Evolutionary conservation across 2,888 invertebrate genomes (phyloP).

Genomic region (Ethmia dodecea): DNA sequence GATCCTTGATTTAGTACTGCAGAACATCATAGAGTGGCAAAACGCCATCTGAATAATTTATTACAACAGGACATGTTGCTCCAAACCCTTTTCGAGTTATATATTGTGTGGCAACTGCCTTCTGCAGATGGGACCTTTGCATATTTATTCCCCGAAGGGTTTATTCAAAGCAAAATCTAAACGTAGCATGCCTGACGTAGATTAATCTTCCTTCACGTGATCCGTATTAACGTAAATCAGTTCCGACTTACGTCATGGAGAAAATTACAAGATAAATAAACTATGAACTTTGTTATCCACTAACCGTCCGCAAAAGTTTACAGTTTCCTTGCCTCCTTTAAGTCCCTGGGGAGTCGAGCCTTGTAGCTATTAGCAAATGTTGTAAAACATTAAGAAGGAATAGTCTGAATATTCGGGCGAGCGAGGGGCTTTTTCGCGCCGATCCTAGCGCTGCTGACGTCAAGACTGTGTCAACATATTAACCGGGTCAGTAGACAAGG

Average conservation of each 20-base stretch:
- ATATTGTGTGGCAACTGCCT: too few relatives aligned
- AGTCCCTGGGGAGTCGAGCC: neutral
- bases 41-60: constrained; percentile 5
- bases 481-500: constrained; percentile 68
- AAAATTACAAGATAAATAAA: constrained; percentile 13
- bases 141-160: constrained; percentile 2
- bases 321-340: constrained; percentile 2
- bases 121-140: neutral
- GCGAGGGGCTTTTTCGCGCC: constrained; percentile 47
- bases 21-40: constrained; percentile 6
- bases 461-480: constrained; percentile 65
- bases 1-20: constrained; percentile 11
- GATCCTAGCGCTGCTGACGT: constrained; percentile 55
- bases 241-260: constrained; percentile 11
- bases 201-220: constrained; percentile 8
- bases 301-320: constrained; percentile 8
- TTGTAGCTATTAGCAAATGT: constrained; percentile 10
- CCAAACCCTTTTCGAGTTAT: neutral
- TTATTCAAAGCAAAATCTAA: neutral
- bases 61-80: neutral
- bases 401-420: constrained; percentile 39
- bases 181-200: constrained; percentile 1
- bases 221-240: constrained; percentile 8
- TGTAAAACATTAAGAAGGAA: constrained; percentile 36
- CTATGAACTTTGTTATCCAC: constrained; percentile 7